Percentiles rank a stretch among this genome's conserved stretches.
Conservation (phyloP, 2,113 vertebrate genomes). For the Laticauda colubrina region DNA sequence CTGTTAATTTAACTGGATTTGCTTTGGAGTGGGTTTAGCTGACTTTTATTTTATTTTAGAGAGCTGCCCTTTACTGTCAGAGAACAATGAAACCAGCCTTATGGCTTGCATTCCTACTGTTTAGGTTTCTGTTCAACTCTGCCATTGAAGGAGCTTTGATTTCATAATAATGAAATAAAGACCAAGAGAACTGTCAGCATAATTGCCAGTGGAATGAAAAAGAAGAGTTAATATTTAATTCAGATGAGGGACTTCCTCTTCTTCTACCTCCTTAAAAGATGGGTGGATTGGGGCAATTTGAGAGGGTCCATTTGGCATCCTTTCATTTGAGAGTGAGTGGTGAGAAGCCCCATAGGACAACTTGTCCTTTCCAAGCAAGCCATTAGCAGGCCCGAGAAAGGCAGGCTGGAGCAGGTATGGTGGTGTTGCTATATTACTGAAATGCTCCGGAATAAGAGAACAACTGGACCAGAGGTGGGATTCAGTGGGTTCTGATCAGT, state of each 20-base stretch:
- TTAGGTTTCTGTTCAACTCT: conserved; percentile 1
- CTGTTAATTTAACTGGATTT: neutral
- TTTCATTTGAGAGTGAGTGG: conserved; percentile 13
- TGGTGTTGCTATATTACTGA: conserved; percentile 70
- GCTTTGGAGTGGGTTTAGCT: neutral
- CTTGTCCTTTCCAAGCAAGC: conserved; percentile 33
- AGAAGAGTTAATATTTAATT: neutral
- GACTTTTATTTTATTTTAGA: neutral
- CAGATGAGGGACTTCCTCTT: neutral
- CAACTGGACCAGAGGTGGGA: neutral
- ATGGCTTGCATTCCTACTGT: neutral
- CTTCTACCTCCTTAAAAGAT: neutral
- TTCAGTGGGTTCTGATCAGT: too few species aligned
- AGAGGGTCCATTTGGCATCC: conserved; percentile 20
- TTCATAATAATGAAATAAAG: neutral
- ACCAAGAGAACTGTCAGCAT: neutral
- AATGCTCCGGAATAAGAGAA: conserved; percentile 60
- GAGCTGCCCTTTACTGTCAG: too few species aligned
- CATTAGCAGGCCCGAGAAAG: conserved; percentile 25
- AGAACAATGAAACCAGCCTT: neutral
- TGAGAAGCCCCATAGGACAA: neutral
- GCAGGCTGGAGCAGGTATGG: conserved; percentile 53
- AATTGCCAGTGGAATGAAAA: neutral
- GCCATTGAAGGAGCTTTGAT: conserved; percentile 3
- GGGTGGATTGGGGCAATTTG: neutral